A percentile compares a stretch with the other conserved stretches of the same genome.
These are phyloP conservation scores for Microplitis deprimator DNA, from an alignment of 2,888 invertebrate species.

Conservation along the genomic window DNA sequence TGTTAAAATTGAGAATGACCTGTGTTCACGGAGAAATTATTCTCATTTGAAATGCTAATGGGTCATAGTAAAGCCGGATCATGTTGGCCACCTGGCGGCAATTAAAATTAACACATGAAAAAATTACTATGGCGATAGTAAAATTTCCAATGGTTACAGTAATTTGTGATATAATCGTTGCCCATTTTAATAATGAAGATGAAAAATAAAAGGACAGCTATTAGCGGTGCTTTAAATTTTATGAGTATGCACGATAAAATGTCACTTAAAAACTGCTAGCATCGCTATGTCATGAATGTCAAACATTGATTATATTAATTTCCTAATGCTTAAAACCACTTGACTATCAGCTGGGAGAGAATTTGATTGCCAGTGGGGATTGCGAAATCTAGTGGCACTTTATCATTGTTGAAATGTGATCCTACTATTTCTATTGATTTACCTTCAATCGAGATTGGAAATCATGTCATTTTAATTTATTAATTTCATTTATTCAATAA, in stretches of 20 bases:
- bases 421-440: neutral
- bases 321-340: conserved; percentile 15
- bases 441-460: neutral
- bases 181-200: too few relatives aligned
- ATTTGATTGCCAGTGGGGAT: neutral
- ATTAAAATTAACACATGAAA: too few relatives aligned
- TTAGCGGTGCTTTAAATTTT: neutral
- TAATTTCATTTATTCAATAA: neutral
- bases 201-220: too few relatives aligned
- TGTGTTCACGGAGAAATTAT: too few relatives aligned
- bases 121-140: too few relatives aligned
- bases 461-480: conserved; percentile 1
- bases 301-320: conserved; percentile 25
- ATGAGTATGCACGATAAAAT: neutral
- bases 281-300: conserved; percentile 4
- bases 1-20: too few relatives aligned
- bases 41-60: too few relatives aligned
- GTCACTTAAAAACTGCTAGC: conserved; percentile 19
- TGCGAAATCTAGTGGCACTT: conserved; percentile 8
- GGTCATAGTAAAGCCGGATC: too few relatives aligned
- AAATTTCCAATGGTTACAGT: too few relatives aligned
- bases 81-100: too few relatives aligned
- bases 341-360: neutral
- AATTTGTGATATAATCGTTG: too few relatives aligned
- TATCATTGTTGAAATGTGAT: conserved; percentile 7